Evolutionary conservation across 2,888 invertebrate genomes (phyloP), one percentile per base, ranked within the genome.

Genomic region (Luperina testacea): DNA sequence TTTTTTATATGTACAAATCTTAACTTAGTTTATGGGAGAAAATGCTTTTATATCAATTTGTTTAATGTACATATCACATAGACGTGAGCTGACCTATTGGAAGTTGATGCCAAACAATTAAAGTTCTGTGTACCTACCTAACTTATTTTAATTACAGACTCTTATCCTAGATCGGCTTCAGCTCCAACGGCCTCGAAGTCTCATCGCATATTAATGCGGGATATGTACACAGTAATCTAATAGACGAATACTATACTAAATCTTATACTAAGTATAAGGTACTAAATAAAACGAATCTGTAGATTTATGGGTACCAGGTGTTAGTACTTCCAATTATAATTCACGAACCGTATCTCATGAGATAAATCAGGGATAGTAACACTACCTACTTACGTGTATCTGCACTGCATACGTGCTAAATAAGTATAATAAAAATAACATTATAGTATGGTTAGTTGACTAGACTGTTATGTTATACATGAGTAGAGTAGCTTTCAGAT

Each of bases 351-450:
- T 81, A 84, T 83, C 84, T 88, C 88, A 88, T 88, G 88, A 88
- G 88, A 88, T 88, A 88, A 89, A 88, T 86, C 88, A 89, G 88
- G 83, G 88, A 88, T 81, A 85, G 78, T 79, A 11, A 51, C 42
- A 67, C 63, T 53, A 81, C 45, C 65, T 59, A 61, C 59, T 38
- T 61, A 24, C 6, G 57, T 42, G 45, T 32, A 38, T 6, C n/a
- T 51, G 64, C 3, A 45, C n/a, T 51, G 64, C 3, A 45, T 38
- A 53, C 32, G 7, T 53, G n/a, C 42, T 78, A 63, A 78, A 45
- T 78, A n/a, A n/a, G n/a, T 59, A 45, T 20, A 64, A 32, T 20
- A 48, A 45, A 59, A 64, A 2, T 32, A 57, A 48, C 7, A 45
- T 64, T 38, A 48, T 24, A 15, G 4, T 64, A 42, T 1, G 11